Percentiles rank a stretch among this genome's conserved stretches.
Conservation (phyloP, 2,797 vertebrate genomes). For the Parauchenoglanis ngamensis region DNA sequence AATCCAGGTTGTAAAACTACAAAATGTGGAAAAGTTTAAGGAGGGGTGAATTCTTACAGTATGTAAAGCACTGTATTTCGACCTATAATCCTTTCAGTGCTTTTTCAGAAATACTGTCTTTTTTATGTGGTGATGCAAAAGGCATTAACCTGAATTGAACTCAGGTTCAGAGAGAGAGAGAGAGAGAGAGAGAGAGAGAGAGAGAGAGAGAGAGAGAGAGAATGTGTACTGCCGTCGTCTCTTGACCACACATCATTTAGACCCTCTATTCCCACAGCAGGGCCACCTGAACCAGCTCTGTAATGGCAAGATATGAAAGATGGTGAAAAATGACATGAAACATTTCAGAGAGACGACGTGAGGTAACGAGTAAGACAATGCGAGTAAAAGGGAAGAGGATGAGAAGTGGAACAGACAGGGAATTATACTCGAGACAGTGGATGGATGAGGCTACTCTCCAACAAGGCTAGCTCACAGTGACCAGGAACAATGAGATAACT, state of each 20-base stretch:
- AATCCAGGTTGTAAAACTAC: neutral
- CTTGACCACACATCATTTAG: neutral
- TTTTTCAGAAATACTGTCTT: neutral
- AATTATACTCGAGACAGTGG: slow-evolving; percentile 40
- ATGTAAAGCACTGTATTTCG: neutral
- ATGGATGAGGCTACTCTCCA: slow-evolving; percentile 14
- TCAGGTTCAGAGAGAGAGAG: neutral
- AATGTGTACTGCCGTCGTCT: neutral
- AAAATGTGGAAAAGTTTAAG: neutral
- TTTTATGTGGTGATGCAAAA: neutral
- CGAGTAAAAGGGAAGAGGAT: slow-evolving; percentile 37
- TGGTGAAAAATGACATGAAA: neutral
- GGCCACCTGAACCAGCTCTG: neutral
- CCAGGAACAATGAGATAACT: neutral
- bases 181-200: neutral
- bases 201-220: neutral
- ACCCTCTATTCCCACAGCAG: neutral
- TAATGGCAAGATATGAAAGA: slow-evolving; percentile 9
- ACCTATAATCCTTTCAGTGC: neutral
- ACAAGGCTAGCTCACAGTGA: neutral
- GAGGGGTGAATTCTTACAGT: neutral
- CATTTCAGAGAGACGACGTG: neutral
- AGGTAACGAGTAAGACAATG: slow-evolving; percentile 4
- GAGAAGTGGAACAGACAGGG: slow-evolving; percentile 47
- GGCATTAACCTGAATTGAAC: neutral